A percentile compares a stretch with the other conserved stretches of the same genome.
phyloP scores from a whole-genome alignment of 2,797 vertebrate species.

The Hydrocynus forskahlii region DNA sequence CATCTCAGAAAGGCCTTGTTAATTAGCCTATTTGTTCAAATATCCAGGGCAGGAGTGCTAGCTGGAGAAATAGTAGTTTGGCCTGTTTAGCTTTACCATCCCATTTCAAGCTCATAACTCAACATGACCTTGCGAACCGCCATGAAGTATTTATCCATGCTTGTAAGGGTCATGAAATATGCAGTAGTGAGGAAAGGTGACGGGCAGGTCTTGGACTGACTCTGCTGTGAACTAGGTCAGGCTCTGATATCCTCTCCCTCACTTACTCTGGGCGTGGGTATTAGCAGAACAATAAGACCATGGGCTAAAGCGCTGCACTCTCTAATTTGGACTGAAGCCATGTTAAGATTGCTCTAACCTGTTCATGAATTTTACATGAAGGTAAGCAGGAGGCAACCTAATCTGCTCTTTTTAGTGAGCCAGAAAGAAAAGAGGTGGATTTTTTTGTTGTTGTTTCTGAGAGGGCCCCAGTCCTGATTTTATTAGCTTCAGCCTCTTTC shows the following conservation, averaged over 20 bases:
- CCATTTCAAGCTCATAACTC: conserved; percentile 20
- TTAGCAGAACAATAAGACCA: conserved; percentile 47
- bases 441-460: conserved; percentile 42
- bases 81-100: conserved; percentile 15
- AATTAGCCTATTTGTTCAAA: not conserved
- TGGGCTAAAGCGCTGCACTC: conserved; percentile 13
- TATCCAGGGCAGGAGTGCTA: not conserved
- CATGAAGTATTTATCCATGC: conserved; percentile 63
- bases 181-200: conserved; percentile 53
- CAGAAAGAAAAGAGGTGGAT: conserved; percentile 34
- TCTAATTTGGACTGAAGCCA: conserved; percentile 52
- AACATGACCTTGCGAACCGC: conserved; percentile 5
- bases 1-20: not conserved
- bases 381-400: conserved; percentile 39
- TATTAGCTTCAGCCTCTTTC: conserved; percentile 38
- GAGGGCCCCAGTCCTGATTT: conserved; percentile 21
- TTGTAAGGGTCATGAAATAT: conserved; percentile 65
- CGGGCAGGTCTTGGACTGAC: conserved; percentile 44
- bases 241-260: conserved; percentile 15
- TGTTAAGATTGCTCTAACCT: conserved; percentile 47
- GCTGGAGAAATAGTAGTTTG: not conserved
- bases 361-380: conserved; percentile 63
- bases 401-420: conserved; percentile 29
- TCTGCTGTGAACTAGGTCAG: conserved; percentile 55
- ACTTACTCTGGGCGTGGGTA: conserved; percentile 44